phyloP scores from a whole-genome alignment of 2,113 vertebrate species.

The Entomyzon cyanotis region DNA sequence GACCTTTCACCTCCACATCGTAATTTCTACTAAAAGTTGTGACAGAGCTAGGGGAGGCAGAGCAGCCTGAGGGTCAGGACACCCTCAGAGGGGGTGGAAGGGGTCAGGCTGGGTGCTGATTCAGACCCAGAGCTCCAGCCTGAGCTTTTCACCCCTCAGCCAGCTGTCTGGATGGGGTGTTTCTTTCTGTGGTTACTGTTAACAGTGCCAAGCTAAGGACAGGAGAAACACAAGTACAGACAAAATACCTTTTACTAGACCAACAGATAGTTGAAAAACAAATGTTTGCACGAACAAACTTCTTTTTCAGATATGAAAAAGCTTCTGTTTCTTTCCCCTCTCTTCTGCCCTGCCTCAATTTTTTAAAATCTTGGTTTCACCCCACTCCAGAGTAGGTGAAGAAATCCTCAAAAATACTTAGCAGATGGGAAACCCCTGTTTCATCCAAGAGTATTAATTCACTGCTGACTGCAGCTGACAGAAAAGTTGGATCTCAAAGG shows the following conservation, averaged over 20 bases:
- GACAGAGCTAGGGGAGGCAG: background rate
- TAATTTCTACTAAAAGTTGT: background rate
- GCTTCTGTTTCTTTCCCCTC: background rate
- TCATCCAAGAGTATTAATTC: background rate
- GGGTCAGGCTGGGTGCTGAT: background rate
- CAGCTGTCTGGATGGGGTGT: background rate
- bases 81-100: background rate
- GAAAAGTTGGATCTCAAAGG: background rate
- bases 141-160: background rate
- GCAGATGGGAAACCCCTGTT: background rate
- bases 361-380: background rate
- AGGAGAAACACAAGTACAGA: background rate
- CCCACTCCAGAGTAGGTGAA: background rate
- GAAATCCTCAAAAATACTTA: background rate
- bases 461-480: constrained; percentile 32
- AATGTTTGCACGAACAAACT: background rate
- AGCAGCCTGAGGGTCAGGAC: background rate
- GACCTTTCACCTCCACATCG: background rate
- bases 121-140: background rate
- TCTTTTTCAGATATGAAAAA: background rate
- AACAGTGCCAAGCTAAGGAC: background rate
- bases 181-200: background rate
- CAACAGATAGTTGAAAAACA: background rate
- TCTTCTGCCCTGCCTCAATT: background rate
- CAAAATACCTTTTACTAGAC: background rate